A percentile compares a stretch with the other conserved stretches of the same genome.
phyloP scores from a whole-genome alignment of 1,140 invertebrate genomes.

The Trichomalopsis sarcophagae region DNA sequence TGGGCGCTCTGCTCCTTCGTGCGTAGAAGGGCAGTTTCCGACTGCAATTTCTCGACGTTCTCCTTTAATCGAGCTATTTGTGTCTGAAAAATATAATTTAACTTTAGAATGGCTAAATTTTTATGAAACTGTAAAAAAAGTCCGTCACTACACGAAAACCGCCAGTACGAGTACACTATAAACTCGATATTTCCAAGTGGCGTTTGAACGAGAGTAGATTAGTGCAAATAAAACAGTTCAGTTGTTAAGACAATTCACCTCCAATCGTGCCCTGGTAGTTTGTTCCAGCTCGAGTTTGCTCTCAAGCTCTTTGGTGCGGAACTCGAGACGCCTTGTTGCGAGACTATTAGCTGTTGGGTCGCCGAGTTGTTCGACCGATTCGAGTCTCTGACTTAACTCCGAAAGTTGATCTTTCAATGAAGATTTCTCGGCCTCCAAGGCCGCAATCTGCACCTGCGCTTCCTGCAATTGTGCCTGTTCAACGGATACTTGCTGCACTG shows the following conservation, averaged over 20 bases:
- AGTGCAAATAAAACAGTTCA: background rate
- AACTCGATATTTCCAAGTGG: background rate
- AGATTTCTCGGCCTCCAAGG: constrained; percentile 86
- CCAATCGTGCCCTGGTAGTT: constrained; percentile 87
- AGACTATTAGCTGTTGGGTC: constrained; percentile 87
- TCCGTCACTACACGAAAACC: background rate
- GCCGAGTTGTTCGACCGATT: constrained; percentile 85
- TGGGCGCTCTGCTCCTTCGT: constrained; percentile 84
- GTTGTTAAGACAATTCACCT: constrained; percentile 75
- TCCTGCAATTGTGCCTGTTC: constrained; percentile 90
- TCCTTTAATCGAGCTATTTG: constrained; percentile 90
- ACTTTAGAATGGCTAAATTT: background rate
- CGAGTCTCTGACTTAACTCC: constrained; percentile 85
- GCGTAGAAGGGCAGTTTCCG: constrained; percentile 82
- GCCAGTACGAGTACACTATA: background rate
- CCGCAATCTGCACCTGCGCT: constrained; percentile 85
- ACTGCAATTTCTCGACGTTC: constrained; percentile 85
- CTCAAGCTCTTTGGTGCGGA: constrained; percentile 91
- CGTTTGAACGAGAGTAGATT: background rate
- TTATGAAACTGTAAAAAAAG: background rate
- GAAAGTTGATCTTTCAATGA: constrained; percentile 84
- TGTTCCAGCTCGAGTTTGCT: constrained; percentile 92
- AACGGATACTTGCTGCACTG: constrained; percentile 88
- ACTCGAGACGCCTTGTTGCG: constrained; percentile 81
- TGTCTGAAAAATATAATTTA: constrained; percentile 69